Evolutionary conservation across 2,888 invertebrate species (phyloP).

Genomic region (Prenolepis imparis): DNA sequence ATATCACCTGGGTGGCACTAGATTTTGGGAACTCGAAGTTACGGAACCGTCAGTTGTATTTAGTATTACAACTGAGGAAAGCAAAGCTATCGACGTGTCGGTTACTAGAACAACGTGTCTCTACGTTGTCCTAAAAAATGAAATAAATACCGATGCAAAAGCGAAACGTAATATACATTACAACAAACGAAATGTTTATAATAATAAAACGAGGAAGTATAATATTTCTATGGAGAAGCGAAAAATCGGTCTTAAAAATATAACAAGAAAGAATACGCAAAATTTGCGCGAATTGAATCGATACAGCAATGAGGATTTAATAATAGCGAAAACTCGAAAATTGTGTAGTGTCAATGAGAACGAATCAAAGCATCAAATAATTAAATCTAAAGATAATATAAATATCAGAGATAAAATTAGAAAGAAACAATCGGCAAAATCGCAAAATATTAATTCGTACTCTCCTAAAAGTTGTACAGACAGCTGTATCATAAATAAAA

Average conservation of each 20-base stretch:
- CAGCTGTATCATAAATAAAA: slow-evolving; percentile 13
- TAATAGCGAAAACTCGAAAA: slow-evolving; percentile 29
- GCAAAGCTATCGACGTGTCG: background rate
- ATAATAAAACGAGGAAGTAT: background rate
- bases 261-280: slow-evolving; percentile 1
- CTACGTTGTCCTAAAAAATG: slow-evolving; percentile 44
- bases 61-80: background rate
- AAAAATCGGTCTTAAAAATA: slow-evolving; percentile 9
- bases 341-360: slow-evolving; percentile 8
- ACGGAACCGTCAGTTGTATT: slow-evolving; percentile 24
- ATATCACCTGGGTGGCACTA: slow-evolving; percentile 76
- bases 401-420: background rate
- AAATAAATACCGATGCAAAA: background rate
- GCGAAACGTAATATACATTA: slow-evolving; percentile 5
- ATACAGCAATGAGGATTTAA: background rate
- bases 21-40: slow-evolving; percentile 72
- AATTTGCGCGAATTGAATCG: background rate
- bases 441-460: background rate
- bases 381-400: background rate
- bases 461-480: background rate
- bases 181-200: background rate
- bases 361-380: slow-evolving; percentile 16
- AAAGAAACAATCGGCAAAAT: slow-evolving; percentile 12
- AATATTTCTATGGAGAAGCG: background rate
- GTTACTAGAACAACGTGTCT: slow-evolving; percentile 56